Evolutionary conservation across 2,113 vertebrate species (phyloP).

Genomic region (Etheostoma cragini): DNA sequence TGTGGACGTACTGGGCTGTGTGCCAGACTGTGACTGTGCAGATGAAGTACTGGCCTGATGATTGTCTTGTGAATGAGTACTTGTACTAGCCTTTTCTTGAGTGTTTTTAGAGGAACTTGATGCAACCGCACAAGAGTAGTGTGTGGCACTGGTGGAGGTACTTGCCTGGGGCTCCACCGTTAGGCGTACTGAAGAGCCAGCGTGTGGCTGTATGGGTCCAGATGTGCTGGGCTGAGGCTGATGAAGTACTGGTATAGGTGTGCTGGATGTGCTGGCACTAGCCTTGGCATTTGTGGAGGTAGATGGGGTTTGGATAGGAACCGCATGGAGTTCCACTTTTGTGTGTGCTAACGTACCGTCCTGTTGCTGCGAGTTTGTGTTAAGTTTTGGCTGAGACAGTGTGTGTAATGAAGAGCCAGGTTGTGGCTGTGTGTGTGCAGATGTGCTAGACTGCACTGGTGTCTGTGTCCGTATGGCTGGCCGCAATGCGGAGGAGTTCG

Average conservation of each 20-base stretch:
- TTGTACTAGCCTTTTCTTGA: conserved; percentile 39
- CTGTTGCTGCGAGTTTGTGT: conserved; percentile 34
- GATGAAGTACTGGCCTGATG: conserved; percentile 72
- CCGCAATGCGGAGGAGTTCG: conserved; percentile 23
- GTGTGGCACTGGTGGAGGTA: conserved; percentile 36
- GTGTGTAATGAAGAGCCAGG: conserved; percentile 37
- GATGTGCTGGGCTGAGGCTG: conserved; percentile 61
- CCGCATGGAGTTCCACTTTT: conserved; percentile 34
- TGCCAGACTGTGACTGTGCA: conserved; percentile 36
- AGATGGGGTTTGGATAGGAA: conserved; percentile 53
- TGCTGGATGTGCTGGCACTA: conserved; percentile 12
- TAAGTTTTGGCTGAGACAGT: conserved; percentile 52
- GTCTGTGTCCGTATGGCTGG: conserved; percentile 44
- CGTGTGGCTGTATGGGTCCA: conserved; percentile 37
- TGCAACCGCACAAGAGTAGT: conserved; percentile 1
- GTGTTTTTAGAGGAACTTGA: conserved; percentile 36
- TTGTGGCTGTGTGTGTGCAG: conserved; percentile 36
- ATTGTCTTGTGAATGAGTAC: conserved; percentile 46
- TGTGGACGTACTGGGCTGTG: conserved; percentile 43
- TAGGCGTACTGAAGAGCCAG: conserved; percentile 34
- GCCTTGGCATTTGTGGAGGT: conserved; percentile 66
- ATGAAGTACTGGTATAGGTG: neutral
- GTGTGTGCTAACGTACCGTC: conserved; percentile 28
- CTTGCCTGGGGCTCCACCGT: neutral
- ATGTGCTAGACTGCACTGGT: conserved; percentile 17